A percentile compares a stretch with the other conserved stretches of the same genome.
These are phyloP conservation scores for Perizoma affinitatum DNA, from an alignment of 2,888 invertebrate genomes.

Conservation along the genomic window DNA sequence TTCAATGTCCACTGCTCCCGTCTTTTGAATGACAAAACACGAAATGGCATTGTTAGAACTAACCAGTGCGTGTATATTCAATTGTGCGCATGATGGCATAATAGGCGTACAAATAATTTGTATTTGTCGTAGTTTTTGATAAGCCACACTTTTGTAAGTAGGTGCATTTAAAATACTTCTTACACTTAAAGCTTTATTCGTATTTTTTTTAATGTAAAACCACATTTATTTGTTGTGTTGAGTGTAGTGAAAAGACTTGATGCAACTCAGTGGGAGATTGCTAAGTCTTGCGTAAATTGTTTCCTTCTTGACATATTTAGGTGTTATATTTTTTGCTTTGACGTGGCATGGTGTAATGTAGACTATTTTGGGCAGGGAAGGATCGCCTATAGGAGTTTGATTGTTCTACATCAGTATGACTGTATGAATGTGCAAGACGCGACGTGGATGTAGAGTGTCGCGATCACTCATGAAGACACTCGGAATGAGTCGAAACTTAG, in stretches of 20 bases:
- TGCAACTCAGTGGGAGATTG: slow-evolving; percentile 1
- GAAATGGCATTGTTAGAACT: slow-evolving; percentile 51
- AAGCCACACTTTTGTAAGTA: slow-evolving; percentile 10
- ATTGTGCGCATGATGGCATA: slow-evolving; percentile 55
- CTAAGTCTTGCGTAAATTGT: neutral
- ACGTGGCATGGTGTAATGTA: too few species aligned
- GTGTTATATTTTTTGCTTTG: neutral
- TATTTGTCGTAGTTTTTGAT: slow-evolving; percentile 14
- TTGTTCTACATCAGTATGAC: too few species aligned
- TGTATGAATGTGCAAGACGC: too few species aligned
- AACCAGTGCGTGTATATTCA: slow-evolving; percentile 58
- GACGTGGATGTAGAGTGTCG: too few species aligned
- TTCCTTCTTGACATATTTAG: neutral
- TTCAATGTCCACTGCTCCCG: slow-evolving; percentile 31
- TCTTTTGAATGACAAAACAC: slow-evolving; percentile 36
- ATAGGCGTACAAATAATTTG: slow-evolving; percentile 32
- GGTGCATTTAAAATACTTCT: neutral
- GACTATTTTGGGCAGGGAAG: too few species aligned
- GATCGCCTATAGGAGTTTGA: too few species aligned
- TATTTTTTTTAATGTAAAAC: neutral
- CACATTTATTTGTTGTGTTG: too few species aligned
- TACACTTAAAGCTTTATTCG: neutral
- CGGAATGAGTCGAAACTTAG: too few species aligned
- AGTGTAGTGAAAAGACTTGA: too few species aligned
- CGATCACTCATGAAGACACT: too few species aligned